Evolutionary conservation across 1,140 invertebrate genomes (phyloP), one percentile per base, ranked within the genome.

Genomic region (Hirudo medicinalis): DNA sequence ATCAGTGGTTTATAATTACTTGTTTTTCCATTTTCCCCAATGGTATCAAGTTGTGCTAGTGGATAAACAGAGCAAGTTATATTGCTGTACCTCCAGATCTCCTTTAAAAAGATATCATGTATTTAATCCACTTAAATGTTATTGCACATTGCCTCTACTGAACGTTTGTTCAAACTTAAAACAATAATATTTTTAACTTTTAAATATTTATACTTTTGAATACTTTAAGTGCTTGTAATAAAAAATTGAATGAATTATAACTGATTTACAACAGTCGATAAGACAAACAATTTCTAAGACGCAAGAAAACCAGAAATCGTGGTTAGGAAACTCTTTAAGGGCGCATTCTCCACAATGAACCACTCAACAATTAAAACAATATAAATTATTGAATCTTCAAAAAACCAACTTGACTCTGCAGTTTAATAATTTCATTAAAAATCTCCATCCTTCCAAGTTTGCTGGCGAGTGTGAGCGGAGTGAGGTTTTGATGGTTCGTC

Each of bases 21-120:
- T 32, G 57, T 25, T 78, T 89, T 85, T 73, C 95, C 95, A 81
- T 94, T 90, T 13, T 93, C 91, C 69, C 91, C 83, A 71, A 99
- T 87, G 0, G 94, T 98, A 81, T 99, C 96, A 76, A 99, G 84
- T 22, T 93, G 92, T 82, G 93, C 94, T 2, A 99, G 83, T 0
- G 94, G 93, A 83, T 99, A 98, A 0, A 91, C 92, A 19, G 93
- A 97, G 82, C 95, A 99, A n/a, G 92, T 97, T 76, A 98, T 97
- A 79, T 98, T 97, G 76, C 92, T 96, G 83, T 97, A 99, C 55
- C 94, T 85, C 96, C 96, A 99, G 81, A 98, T 96, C 83, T 97
- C 95, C 80, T 81, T 71, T 6, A 54, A 67, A 72, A 40, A 9
- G 25, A 60, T 63, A 19, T 63, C 29, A 63, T n/a, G 20, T 32